These are phyloP conservation scores for Molanna angustata DNA, from an alignment of 2,888 invertebrate genomes.

Conservation along the genomic window DNA sequence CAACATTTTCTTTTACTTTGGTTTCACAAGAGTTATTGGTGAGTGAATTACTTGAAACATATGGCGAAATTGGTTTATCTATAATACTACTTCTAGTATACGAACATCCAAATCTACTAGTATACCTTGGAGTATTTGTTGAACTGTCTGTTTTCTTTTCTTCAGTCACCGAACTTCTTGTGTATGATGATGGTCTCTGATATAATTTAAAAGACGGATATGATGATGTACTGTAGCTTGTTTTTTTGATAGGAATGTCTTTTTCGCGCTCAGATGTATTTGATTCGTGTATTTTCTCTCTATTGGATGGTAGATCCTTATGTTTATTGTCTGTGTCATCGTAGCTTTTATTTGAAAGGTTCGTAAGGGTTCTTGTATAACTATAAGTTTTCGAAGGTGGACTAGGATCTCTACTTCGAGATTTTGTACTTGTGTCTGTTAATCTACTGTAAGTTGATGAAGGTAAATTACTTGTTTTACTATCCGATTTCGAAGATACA, in stretches of 20 bases:
- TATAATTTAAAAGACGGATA: slow-evolving; percentile 55
- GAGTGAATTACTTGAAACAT: neutral
- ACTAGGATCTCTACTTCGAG: slow-evolving; percentile 56
- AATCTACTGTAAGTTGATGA: slow-evolving; percentile 52
- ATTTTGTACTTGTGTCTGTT: slow-evolving; percentile 42
- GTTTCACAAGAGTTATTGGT: neutral
- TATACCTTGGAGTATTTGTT: slow-evolving; percentile 19
- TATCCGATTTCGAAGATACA: slow-evolving; percentile 25
- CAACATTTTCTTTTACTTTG: slow-evolving; percentile 3
- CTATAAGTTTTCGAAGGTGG: slow-evolving; percentile 49
- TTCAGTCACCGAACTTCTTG: slow-evolving; percentile 20
- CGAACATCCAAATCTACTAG: slow-evolving; percentile 19
- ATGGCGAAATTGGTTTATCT: slow-evolving; percentile 14
- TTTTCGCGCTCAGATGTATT: slow-evolving; percentile 51
- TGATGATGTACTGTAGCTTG: slow-evolving; percentile 47
- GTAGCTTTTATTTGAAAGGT: slow-evolving; percentile 4
- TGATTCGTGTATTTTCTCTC: slow-evolving; percentile 48
- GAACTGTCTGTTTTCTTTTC: slow-evolving; percentile 20
- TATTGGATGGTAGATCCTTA: slow-evolving; percentile 8
- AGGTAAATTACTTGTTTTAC: slow-evolving; percentile 40
- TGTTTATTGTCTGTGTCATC: slow-evolving; percentile 19
- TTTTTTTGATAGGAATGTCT: slow-evolving; percentile 56
- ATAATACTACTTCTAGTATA: slow-evolving; percentile 18
- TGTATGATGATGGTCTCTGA: slow-evolving; percentile 41
- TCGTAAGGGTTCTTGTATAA: slow-evolving; percentile 42